Evolutionary conservation across 2,888 invertebrate genomes (phyloP).

Genomic region (Pollenia griseotomentosa): DNA sequence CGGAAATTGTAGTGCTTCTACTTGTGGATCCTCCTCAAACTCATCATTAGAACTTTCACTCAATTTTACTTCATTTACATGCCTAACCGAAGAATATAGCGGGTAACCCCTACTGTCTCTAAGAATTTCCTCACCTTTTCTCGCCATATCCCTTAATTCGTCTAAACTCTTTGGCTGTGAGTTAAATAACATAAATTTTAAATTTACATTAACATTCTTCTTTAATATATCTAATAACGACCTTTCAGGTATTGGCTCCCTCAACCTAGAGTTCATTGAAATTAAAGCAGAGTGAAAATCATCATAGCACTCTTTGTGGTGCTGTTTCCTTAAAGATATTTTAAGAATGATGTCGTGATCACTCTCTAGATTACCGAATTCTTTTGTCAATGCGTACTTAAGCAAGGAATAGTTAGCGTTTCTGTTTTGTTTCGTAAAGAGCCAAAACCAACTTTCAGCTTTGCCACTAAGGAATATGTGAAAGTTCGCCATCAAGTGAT

Average conservation of each 20-base stretch:
- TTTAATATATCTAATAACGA: conserved; percentile 16
- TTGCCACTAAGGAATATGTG: conserved; percentile 33
- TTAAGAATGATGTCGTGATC: conserved; percentile 31
- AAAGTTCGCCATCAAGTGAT: conserved; percentile 28
- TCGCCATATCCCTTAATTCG: background rate
- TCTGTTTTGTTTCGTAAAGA: conserved; percentile 14
- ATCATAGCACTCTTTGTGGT: conserved; percentile 9
- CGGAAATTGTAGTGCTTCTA: conserved; percentile 6
- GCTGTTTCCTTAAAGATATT: background rate
- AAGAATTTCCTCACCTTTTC: conserved; percentile 5
- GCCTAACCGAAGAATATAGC: background rate
- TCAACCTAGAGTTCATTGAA: conserved; percentile 7
- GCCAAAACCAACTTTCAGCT: conserved; percentile 48
- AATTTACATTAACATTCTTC: conserved; percentile 18
- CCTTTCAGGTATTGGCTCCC: background rate
- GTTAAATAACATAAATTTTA: conserved; percentile 42
- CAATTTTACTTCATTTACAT: background rate
- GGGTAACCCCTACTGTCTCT: background rate
- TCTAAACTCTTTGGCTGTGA: background rate
- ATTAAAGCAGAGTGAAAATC: conserved; percentile 15
- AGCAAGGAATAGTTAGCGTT: background rate
- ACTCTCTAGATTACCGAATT: conserved; percentile 39
- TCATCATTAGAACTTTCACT: background rate
- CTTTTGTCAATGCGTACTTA: conserved; percentile 23
- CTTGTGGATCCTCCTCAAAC: conserved; percentile 16